Evolutionary conservation across 2,113 vertebrate genomes (phyloP).

Genomic region (Lophius piscatorius): DNA sequence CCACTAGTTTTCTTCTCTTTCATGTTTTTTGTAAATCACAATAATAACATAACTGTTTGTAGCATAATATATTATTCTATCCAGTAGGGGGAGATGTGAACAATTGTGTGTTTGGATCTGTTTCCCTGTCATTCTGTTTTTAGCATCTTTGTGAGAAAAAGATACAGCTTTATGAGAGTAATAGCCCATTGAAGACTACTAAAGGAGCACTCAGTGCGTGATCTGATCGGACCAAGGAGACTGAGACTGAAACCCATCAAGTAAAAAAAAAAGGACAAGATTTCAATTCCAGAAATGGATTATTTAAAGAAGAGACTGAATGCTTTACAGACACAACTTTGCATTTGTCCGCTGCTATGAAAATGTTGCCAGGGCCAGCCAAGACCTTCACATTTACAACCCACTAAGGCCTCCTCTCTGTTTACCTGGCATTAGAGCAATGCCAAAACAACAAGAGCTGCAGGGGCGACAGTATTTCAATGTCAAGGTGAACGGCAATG

Average conservation of each 20-base stretch:
- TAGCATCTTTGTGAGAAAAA: slow-evolving; percentile 25
- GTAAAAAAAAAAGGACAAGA: too few relatives aligned
- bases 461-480: slow-evolving; percentile 8
- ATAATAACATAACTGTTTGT: slow-evolving; percentile 40
- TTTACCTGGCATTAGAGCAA: slow-evolving; percentile 48
- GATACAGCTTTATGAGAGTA: slow-evolving; percentile 2
- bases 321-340: background rate
- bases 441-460: slow-evolving; percentile 40
- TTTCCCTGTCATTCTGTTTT: slow-evolving; percentile 19
- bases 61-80: slow-evolving; percentile 25
- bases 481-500: slow-evolving; percentile 14
- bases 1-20: slow-evolving; percentile 3
- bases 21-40: slow-evolving; percentile 56
- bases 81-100: slow-evolving; percentile 30
- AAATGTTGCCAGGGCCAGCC: slow-evolving; percentile 1
- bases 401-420: slow-evolving; percentile 2
- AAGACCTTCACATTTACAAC: slow-evolving; percentile 36
- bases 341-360: slow-evolving; percentile 28
- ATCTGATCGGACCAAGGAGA: too few relatives aligned
- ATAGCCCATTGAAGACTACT: slow-evolving; percentile 1
- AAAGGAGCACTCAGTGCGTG: slow-evolving; percentile 12
- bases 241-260: too few relatives aligned
- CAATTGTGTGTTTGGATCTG: background rate
- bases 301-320: background rate
- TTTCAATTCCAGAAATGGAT: too few relatives aligned